These are phyloP conservation scores for Myiotriccus ornatus DNA, from an alignment of 2,797 vertebrate species.

Conservation along the genomic window DNA sequence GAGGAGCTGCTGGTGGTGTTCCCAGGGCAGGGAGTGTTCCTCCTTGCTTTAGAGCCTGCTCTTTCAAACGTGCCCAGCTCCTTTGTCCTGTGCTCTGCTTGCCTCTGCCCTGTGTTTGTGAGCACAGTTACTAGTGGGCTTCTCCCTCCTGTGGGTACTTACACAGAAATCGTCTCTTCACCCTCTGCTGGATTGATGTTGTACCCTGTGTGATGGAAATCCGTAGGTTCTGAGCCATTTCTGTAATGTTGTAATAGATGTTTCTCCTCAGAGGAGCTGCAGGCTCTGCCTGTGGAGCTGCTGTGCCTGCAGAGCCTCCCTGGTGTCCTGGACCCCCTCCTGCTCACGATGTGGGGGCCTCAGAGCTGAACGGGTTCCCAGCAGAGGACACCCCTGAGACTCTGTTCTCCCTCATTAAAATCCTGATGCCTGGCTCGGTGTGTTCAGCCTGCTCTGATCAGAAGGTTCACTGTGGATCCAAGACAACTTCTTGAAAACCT, in stretches of 20 bases:
- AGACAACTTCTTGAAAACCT: not conserved
- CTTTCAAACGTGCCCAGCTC: not conserved
- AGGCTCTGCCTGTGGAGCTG: accelerated
- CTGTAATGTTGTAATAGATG: not conserved
- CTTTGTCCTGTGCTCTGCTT: not conserved
- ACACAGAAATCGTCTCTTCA: not conserved
- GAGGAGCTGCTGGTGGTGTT: not conserved
- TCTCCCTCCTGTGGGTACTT: not conserved
- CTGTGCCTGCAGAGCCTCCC: not conserved
- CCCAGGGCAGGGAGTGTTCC: not conserved
- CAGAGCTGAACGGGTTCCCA: accelerated
- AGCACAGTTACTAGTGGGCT: not conserved
- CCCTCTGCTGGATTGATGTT: not conserved
- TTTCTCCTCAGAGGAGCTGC: not conserved
- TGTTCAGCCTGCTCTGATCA: not conserved
- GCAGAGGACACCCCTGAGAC: not conserved
- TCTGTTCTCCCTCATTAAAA: not conserved
- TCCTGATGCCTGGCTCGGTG: not conserved
- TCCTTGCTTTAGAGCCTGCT: not conserved
- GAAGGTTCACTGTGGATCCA: not conserved
- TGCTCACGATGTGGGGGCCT: accelerated
- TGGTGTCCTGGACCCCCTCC: accelerated
- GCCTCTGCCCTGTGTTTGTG: not conserved
- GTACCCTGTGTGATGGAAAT: not conserved
- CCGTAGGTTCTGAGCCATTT: not conserved